phyloP scores from a whole-genome alignment of 2,113 vertebrate genomes.

The Merops nubicus region DNA sequence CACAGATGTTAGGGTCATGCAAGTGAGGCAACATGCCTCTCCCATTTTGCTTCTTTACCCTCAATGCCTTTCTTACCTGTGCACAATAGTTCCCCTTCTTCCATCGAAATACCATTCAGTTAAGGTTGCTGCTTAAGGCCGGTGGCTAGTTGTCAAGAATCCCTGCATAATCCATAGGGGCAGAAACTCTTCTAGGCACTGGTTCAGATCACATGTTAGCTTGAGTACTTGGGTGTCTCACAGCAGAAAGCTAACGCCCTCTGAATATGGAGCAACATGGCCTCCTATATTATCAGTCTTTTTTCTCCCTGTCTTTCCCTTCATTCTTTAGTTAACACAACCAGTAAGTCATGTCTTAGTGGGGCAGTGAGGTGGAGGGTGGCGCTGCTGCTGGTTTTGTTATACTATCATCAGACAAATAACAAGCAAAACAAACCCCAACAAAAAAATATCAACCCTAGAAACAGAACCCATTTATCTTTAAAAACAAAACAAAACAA shows the following conservation, averaged over 20 bases:
- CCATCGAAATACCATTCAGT: not conserved
- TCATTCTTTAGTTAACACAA: not conserved
- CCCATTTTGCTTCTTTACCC: fast-evolving
- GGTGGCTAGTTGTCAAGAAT: not conserved
- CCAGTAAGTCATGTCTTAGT: not conserved
- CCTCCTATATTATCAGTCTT: not conserved
- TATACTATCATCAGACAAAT: not conserved
- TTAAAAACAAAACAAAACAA: no score
- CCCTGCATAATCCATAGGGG: not conserved
- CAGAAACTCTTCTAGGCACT: not conserved
- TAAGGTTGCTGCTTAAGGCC: not conserved
- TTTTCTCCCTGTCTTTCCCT: not conserved
- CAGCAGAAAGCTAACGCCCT: not conserved
- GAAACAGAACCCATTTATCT: not conserved
- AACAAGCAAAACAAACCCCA: not conserved
- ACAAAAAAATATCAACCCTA: not conserved
- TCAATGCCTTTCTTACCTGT: not conserved
- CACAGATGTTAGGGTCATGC: not conserved
- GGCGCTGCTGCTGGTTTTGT: not conserved
- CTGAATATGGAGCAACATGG: not conserved
- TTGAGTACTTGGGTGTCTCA: not conserved
- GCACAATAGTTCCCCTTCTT: not conserved
- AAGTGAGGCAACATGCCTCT: not conserved
- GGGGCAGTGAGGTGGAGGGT: not conserved
- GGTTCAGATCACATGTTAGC: not conserved